phyloP scores from a whole-genome alignment of 2,888 invertebrate species.

The Toxonevra muliebris region DNA sequence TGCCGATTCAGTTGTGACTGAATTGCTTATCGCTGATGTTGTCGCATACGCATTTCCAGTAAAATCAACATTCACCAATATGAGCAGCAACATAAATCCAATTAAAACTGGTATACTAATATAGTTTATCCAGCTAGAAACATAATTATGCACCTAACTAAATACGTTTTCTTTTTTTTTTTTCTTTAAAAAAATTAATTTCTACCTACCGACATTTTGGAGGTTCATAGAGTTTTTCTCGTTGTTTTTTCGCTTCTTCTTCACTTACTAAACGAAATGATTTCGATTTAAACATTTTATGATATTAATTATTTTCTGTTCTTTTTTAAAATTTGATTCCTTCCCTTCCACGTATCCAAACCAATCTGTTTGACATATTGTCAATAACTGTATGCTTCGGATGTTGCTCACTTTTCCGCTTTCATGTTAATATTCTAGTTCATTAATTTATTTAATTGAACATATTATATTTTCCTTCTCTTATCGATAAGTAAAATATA shows the following conservation, averaged over 20 bases:
- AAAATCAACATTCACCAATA: conserved; percentile 55
- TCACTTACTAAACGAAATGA: conserved; percentile 50
- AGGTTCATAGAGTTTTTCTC: conserved; percentile 48
- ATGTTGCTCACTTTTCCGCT: not conserved
- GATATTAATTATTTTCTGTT: too few relatives aligned
- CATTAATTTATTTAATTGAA: conserved; percentile 33
- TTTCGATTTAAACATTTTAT: conserved; percentile 48
- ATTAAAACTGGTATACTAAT: conserved; percentile 44
- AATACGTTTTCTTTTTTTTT: too few relatives aligned
- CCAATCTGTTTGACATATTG: conserved; percentile 4
- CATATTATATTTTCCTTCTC: conserved; percentile 33
- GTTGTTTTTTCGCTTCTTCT: conserved; percentile 38
- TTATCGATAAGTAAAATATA: conserved; percentile 31
- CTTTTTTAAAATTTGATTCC: too few relatives aligned
- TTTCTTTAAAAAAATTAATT: too few relatives aligned
- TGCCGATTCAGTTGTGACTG: not conserved
- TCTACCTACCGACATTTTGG: conserved; percentile 14
- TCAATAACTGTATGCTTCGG: not conserved
- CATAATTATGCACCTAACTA: too few relatives aligned
- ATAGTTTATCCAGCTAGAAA: conserved; percentile 52
- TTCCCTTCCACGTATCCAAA: not conserved
- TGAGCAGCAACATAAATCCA: conserved; percentile 49
- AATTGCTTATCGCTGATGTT: not conserved
- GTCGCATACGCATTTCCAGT: conserved; percentile 36
- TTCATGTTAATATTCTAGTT: conserved; percentile 7